Evolutionary conservation across 53 echinoderm and acorn worm species (phyloP).

Genomic region (Hippasteria phrygiana): DNA sequence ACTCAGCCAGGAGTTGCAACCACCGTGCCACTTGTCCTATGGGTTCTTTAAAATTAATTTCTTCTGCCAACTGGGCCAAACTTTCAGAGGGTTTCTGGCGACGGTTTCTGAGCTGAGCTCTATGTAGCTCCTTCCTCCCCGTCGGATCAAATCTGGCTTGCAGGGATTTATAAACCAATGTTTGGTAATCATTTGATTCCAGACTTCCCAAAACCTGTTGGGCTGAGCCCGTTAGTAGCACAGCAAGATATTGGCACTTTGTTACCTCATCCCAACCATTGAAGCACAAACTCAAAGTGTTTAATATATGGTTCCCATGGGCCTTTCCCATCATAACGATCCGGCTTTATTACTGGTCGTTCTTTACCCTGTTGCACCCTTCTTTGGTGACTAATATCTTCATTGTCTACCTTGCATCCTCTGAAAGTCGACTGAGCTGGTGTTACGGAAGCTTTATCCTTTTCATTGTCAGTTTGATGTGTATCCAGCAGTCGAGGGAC

Average conservation of each 20-base stretch:
- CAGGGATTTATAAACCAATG: not conserved
- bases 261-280: slow-evolving; percentile 20
- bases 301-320: slow-evolving; percentile 18
- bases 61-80: slow-evolving; percentile 33
- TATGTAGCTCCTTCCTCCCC: not conserved
- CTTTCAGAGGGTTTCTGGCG: slow-evolving; percentile 11
- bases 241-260: no score
- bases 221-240: not conserved
- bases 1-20: no score
- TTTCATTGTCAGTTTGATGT: no score
- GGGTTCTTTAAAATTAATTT: not conserved
- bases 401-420: no score
- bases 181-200: not conserved
- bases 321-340: slow-evolving; percentile 21
- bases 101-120: slow-evolving; percentile 3
- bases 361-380: not conserved
- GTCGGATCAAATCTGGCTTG: slow-evolving; percentile 25
- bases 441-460: no score
- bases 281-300: slow-evolving; percentile 14
- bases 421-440: no score
- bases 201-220: not conserved
- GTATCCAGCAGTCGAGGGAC: no score
- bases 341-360: not conserved
- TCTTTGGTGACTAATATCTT: no score
- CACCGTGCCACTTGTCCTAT: not conserved